Base-by-base conservation (phyloP, 2,888 invertebrate genomes). In the Caenorhabditis becei region DNA sequence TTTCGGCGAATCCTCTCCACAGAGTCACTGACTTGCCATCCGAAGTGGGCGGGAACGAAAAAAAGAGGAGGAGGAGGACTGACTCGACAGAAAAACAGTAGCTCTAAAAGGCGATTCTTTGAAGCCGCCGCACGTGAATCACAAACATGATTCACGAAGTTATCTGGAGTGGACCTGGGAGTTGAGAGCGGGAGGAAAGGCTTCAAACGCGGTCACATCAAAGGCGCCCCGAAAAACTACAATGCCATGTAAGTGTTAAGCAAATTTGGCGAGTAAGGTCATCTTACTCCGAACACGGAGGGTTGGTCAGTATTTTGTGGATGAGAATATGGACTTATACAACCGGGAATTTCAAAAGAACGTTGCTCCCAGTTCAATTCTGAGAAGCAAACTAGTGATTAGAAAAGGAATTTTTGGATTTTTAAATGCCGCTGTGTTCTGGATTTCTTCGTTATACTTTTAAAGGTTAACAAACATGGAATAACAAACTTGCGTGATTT, bases 1-100 rank as follows among this genome's bases (percentile, higher is more conserved):
- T 59, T 75, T 75, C 75, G 66, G 61, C 66, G 75, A 75, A 75
- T 66, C 59, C 44, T 75, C 66, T 51, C 66, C 28, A 47, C 49
- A 23, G 44, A 53, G 59, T 54, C 56, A 53, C 28, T 59, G 51
- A 16, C 53, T 32, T 53, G 72, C 37, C 35, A 61, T 44, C 63
- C 20, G 56, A 58, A 61, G 53, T 66, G 47, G 61, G 66, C 59
- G 66, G 66, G 28, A 51, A 54, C 8, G 20, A 2, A 26, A 32
- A 56, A 44, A 61, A 32, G 24, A 53, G 53, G 28, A 28, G 24
- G 16, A 59, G 23, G 23, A 56, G n/a, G 23, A 44, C 28, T 32
- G 5, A 14, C 16, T 41, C 32, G 32, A 7, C 5, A n/a, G 53
- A 26, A 37, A 44, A 24, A 49, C 49, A 20, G 49, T 49, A 49